Conservation (phyloP, 2,797 vertebrate species). For the Choloepus didactylus region DNA sequence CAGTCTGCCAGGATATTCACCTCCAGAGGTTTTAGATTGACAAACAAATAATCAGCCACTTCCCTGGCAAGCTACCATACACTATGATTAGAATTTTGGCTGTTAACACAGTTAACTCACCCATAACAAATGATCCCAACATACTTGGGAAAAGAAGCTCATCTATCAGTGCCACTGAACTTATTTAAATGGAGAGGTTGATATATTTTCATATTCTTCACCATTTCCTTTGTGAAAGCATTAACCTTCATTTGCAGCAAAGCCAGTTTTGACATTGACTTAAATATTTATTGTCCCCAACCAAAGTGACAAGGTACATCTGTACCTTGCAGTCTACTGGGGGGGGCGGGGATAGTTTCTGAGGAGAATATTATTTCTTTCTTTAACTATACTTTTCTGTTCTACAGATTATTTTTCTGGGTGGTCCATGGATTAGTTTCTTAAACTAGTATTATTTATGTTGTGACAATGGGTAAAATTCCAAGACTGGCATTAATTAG, state of each 20-base stretch:
- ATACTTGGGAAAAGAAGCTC: background rate
- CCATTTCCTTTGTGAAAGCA: constrained; percentile 61
- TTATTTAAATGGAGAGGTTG: constrained; percentile 66
- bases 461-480: background rate
- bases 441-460: background rate
- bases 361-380: background rate
- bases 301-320: background rate
- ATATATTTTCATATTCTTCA: constrained; percentile 63
- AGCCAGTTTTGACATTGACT: constrained; percentile 30
- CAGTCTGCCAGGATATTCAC: background rate
- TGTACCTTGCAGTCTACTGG: background rate
- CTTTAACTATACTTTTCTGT: background rate
- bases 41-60: constrained; percentile 57
- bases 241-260: constrained; percentile 71
- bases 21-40: constrained; percentile 63
- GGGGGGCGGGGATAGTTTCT: background rate
- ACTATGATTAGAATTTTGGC: constrained; percentile 45
- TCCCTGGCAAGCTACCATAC: background rate
- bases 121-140: constrained; percentile 69
- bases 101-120: constrained; percentile 55
- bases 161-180: constrained; percentile 36
- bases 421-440: background rate
- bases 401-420: background rate
- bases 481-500: background rate
- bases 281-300: constrained; percentile 12